Conservation (phyloP, 2,113 vertebrate species). For the Pica pica region DNA sequence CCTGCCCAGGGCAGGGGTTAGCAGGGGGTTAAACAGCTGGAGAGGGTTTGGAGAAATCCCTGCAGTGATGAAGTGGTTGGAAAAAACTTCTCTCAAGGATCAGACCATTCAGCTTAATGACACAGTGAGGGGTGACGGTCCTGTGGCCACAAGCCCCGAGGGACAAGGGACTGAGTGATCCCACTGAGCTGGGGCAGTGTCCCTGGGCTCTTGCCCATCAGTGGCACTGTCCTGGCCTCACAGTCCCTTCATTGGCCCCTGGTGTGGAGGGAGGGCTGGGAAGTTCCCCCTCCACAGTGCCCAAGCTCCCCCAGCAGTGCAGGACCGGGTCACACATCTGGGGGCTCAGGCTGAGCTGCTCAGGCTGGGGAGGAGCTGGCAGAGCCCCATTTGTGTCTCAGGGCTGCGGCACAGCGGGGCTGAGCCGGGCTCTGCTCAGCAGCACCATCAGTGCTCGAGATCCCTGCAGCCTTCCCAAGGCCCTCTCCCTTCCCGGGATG, state of each 20-base stretch:
- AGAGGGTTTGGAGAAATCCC: neutral
- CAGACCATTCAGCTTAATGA: neutral
- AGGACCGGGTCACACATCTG: accelerated
- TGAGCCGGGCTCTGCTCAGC: neutral
- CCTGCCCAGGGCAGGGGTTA: neutral
- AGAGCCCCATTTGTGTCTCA: neutral
- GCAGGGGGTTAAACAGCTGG: neutral
- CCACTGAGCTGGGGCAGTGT: neutral
- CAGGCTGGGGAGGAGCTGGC: neutral
- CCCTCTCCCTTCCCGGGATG: neutral
- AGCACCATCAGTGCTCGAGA: accelerated
- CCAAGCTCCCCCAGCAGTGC: neutral
- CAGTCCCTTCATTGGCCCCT: accelerated
- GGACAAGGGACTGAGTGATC: no score
- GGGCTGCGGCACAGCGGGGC: no score
- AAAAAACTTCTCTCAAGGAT: neutral
- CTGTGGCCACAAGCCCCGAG: neutral
- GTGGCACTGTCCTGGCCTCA: neutral
- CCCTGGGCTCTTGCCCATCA: neutral
- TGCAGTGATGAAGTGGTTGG: neutral
- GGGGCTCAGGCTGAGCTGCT: neutral
- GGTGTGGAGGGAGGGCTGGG: no score
- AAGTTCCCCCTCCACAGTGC: neutral
- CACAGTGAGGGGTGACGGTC: neutral
- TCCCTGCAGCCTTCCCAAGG: neutral